Conservation (phyloP, 2,888 invertebrate species). For the Beris chalybata region DNA sequence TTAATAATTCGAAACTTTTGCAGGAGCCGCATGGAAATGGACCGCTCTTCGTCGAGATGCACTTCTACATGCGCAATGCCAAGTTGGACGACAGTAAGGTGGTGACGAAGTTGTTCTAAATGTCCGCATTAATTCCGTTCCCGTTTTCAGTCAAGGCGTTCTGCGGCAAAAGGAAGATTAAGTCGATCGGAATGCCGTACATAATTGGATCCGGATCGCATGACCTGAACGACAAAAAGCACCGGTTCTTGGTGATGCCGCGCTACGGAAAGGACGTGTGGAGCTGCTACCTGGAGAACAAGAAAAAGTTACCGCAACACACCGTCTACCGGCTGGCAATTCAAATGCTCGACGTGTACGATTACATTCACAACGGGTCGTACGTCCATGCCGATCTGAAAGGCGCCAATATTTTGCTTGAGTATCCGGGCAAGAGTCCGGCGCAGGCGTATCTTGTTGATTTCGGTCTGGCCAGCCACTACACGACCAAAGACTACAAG, state of each 20-base stretch:
- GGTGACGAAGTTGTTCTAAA: constrained; percentile 25
- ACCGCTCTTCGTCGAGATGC: constrained; percentile 91
- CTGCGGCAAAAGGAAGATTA: constrained; percentile 67
- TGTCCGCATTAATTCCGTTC: constrained; percentile 13
- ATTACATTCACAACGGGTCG: constrained; percentile 87
- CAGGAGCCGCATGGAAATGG: constrained; percentile 92
- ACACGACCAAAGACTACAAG: constrained; percentile 77
- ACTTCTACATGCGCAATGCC: constrained; percentile 81
- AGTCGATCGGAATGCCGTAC: constrained; percentile 80
- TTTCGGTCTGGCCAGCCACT: constrained; percentile 85
- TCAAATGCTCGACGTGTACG: constrained; percentile 85
- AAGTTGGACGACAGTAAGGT: constrained; percentile 70
- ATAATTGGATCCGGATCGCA: constrained; percentile 85
- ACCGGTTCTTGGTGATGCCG: constrained; percentile 88
- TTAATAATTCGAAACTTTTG: constrained; percentile 39
- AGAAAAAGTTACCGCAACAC: constrained; percentile 67
- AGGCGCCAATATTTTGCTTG: constrained; percentile 88
- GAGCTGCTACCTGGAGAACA: constrained; percentile 71
- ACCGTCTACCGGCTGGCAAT: constrained; percentile 79
- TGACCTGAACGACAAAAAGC: constrained; percentile 70
- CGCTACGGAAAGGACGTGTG: constrained; percentile 86
- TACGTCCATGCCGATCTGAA: constrained; percentile 97
- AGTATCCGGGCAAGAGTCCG: constrained; percentile 63
- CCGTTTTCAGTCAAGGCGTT: constrained; percentile 68
- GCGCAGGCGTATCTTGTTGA: constrained; percentile 87